Evolutionary conservation across 2,113 vertebrate genomes (phyloP), one percentile per base, ranked within the genome.

Genomic region (Condylura cristata): DNA sequence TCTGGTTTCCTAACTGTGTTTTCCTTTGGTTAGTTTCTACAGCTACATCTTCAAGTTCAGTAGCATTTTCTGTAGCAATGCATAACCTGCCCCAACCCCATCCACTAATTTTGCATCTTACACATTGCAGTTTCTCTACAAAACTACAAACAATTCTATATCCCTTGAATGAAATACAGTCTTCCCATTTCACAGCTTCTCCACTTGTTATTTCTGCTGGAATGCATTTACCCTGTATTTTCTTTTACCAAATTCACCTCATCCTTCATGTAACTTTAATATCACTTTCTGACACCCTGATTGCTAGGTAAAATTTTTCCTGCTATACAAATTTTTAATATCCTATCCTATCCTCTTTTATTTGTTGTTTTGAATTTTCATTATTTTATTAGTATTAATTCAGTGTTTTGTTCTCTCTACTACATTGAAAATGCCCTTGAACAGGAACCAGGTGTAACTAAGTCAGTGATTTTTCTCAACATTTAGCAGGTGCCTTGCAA

Each of bases 371-470:
- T 63, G 44, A 60, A 44, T 65, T 75, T 28, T 51, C 7, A 41
- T 58, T 37, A 10, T 79, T 83, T 41, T 70, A 63, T 76, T 93
- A 70, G 14, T 61, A 66, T 92, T 87, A 75, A 56, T 88, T 58
- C 37, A 65, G 0, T 65, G 71, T 10, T 11, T 32, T 85, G 78
- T 75, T 32, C n/a, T 3, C 17, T 63, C 22, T 74, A 16, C 60
- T 70, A 46, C 12, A 28, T 2, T 53, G 56, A 70, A 91, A 93
- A 37, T 3, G 12, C 22, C 18, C 6, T 51, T 78, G 46, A 12
- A 1, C 1, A 65, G 30, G 18, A 80, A 18, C 26, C 51, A 30
- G 11, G 11, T 58, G 3, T 79, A 32, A 65, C 61, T 58, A 82
- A 10, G 72, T 83, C 58, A 80, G 48, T 66, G 46, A 70, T 76